Base-by-base conservation (phyloP, 2,113 vertebrate species). In the Scopus umbretta region DNA sequence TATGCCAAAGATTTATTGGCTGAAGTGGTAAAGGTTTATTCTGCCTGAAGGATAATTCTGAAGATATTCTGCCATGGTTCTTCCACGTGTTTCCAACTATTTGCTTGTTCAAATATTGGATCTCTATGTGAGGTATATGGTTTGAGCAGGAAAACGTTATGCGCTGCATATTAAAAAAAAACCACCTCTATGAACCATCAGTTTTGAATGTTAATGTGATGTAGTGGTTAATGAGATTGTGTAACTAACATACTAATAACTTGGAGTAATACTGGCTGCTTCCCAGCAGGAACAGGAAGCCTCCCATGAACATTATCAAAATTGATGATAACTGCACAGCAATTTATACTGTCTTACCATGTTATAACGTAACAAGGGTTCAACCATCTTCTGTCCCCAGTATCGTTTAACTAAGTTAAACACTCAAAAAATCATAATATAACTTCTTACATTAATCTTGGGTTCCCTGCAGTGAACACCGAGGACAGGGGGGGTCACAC, bases 271-370 rank as follows among this genome's bases (percentile, higher is more conserved):
- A 72, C 73, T 84, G 88, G 45, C 91, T 94, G 89, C 78, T 91
- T 95, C 95, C 90, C 83, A 96, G 96, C 79, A 95, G 92, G 79
- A 84, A 56, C 80, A 63, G 73, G 82, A 80, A 86, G 61, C 63
- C 34, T 90, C 56, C 70, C 91, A 75, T 94, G 92, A 94, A 58
- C 81, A 32, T 90, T 82, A 92, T 58, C 91, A 87, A 68, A 95
- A 96, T 53, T 70, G 61, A 94, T 93, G 82, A 26, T 68, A 81
- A 94, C 68, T 62, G 50, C 80, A 53, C 42, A 91, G 73, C 89
- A 85, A 89, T 89, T 94, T 56, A 76, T 88, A 50, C 67, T 40
- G 2, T 89, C 66, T 79, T 84, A 75, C 50, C 40, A 19, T 27
- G 16, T 75, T 92, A 26, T 19, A 76, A 43, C 59, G 7, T 56